These are phyloP conservation scores for Athene cunicularia DNA, from an alignment of 2,113 vertebrate species.

Conservation along the genomic window DNA sequence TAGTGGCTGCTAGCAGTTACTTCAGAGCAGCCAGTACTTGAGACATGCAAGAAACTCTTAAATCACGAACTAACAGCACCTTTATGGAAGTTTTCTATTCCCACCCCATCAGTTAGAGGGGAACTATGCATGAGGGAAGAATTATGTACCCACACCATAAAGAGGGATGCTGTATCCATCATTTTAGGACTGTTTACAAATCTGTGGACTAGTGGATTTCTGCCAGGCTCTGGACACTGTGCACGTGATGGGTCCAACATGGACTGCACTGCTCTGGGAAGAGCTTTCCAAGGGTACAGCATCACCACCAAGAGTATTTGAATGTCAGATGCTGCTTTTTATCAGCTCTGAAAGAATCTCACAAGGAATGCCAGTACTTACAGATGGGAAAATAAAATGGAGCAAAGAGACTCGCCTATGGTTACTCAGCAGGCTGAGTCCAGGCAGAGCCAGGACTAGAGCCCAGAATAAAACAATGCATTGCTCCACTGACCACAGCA, in stretches of 20 bases:
- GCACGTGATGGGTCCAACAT: fast-evolving
- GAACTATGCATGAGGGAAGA: not conserved
- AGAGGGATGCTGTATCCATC: too few relatives aligned
- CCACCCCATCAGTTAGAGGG: not conserved
- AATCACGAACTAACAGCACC: not conserved
- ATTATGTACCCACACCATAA: not conserved
- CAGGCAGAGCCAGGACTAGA: not conserved
- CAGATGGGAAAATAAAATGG: not conserved
- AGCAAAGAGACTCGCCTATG: not conserved
- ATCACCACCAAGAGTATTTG: not conserved
- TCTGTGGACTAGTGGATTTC: not conserved
- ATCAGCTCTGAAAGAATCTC: not conserved
- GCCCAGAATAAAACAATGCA: not conserved
- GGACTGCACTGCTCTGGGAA: not conserved
- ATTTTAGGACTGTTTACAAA: not conserved
- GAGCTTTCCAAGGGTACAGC: not conserved
- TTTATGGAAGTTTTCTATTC: not conserved
- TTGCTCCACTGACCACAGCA: not conserved
- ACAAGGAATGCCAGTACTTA: not conserved
- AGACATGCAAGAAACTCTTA: not conserved
- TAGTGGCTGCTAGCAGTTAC: not conserved
- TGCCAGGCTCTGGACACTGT: not conserved
- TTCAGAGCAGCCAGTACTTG: not conserved
- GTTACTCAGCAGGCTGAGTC: not conserved
- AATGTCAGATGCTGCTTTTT: not conserved